These are phyloP conservation scores for Conus betulinus DNA, from an alignment of 1,140 invertebrate genomes.

Conservation along the genomic window DNA sequence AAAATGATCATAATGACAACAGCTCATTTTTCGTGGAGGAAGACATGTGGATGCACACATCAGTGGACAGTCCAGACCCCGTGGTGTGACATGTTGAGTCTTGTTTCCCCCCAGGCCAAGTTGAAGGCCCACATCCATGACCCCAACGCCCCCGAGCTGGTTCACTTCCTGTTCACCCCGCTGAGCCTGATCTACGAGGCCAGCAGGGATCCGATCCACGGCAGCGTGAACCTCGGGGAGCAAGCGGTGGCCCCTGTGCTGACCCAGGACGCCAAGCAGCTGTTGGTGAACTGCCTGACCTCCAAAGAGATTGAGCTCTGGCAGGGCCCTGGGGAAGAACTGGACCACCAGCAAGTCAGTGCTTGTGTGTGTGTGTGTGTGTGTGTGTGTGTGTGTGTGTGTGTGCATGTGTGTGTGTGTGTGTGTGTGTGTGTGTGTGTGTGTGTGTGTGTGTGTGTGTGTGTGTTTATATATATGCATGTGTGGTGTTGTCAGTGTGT, in stretches of 20 bases:
- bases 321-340: slow-evolving; percentile 94
- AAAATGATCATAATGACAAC: no score
- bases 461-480: background rate
- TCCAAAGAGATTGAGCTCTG: slow-evolving; percentile 98
- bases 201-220: slow-evolving; percentile 71
- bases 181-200: slow-evolving; percentile 94
- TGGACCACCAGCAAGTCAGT: slow-evolving; percentile 89
- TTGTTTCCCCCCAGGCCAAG: slow-evolving; percentile 82
- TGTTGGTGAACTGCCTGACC: slow-evolving; percentile 97
- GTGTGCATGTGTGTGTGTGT: background rate
- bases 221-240: slow-evolving; percentile 84
- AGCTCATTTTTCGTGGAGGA: no score
- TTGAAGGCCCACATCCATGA: slow-evolving; percentile 98
- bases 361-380: background rate
- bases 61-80: no score
- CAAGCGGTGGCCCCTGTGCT: slow-evolving; percentile 91
- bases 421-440: background rate
- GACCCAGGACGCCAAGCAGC: slow-evolving; percentile 94
- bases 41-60: no score
- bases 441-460: background rate
- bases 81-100: no score
- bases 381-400: slow-evolving; percentile 20
- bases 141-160: slow-evolving; percentile 98
- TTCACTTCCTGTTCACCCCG: slow-evolving; percentile 99
- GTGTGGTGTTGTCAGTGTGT: background rate